Percentiles rank a stretch among this genome's conserved stretches.
Evolutionary conservation across 2,888 invertebrate species (phyloP).

Genomic region (Eristalinus aeneus): DNA sequence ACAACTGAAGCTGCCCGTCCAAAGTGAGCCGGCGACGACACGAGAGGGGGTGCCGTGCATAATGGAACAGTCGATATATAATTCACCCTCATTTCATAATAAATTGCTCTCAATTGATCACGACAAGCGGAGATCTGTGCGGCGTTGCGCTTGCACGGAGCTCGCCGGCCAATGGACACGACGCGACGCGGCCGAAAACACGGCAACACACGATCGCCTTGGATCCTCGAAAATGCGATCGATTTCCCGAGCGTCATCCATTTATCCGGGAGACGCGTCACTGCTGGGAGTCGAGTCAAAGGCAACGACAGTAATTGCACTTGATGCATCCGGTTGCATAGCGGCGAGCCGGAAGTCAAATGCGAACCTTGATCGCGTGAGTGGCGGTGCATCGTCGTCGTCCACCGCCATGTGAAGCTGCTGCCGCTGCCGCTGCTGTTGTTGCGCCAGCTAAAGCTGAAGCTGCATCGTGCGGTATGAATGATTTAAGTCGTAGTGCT

Average conservation of each 20-base stretch:
- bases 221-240: slow-evolving; percentile 12
- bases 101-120: slow-evolving; percentile 82
- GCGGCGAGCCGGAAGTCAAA: slow-evolving; percentile 51
- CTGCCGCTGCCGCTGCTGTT: neutral
- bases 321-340: slow-evolving; percentile 44
- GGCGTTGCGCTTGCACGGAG: neutral
- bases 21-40: slow-evolving; percentile 27
- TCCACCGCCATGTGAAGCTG: neutral
- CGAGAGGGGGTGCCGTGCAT: slow-evolving; percentile 24
- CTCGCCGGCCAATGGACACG: slow-evolving; percentile 17
- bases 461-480: slow-evolving; percentile 53
- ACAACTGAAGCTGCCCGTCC: slow-evolving; percentile 24
- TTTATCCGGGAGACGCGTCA: neutral
- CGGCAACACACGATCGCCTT: slow-evolving; percentile 2
- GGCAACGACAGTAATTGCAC: slow-evolving; percentile 21
- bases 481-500: slow-evolving; percentile 64
- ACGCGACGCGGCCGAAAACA: slow-evolving; percentile 8
- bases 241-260: neutral
- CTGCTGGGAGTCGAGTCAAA: slow-evolving; percentile 16
- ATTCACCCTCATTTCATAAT: slow-evolving; percentile 82
- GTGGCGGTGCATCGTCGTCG: slow-evolving; percentile 47
- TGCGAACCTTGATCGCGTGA: slow-evolving; percentile 51
- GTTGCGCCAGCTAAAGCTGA: neutral
- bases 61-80: slow-evolving; percentile 75
- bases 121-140: slow-evolving; percentile 72